A percentile compares a stretch with the other conserved stretches of the same genome.
Evolutionary conservation across 1,140 invertebrate genomes (phyloP).

Genomic region (Cataglyphis hispanica): DNA sequence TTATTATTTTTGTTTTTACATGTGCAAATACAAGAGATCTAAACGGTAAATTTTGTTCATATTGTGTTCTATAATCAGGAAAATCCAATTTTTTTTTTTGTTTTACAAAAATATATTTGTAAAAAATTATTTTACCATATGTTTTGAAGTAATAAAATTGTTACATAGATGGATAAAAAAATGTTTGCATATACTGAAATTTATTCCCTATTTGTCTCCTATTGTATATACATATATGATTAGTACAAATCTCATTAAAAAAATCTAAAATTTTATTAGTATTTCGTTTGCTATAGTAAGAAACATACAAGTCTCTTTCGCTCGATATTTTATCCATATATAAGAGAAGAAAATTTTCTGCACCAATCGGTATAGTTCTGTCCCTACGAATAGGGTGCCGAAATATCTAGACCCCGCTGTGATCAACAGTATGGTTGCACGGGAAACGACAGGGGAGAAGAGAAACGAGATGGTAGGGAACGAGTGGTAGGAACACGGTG

Average conservation of each 20-base stretch:
- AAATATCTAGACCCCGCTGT: conserved; percentile 25
- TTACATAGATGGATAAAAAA: too few relatives aligned
- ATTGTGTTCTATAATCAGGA: background rate
- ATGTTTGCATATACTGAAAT: too few relatives aligned
- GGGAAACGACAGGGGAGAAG: background rate
- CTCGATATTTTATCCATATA: background rate
- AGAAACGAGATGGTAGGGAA: conserved; percentile 2
- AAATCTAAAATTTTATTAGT: conserved; percentile 1
- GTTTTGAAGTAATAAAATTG: too few relatives aligned
- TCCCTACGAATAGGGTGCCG: conserved; percentile 29
- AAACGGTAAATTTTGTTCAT: background rate
- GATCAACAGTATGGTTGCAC: conserved; percentile 10
- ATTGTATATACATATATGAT: too few relatives aligned
- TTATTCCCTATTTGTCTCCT: too few relatives aligned
- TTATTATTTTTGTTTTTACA: background rate
- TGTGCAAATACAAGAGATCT: background rate
- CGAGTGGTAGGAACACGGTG: conserved; percentile 6
- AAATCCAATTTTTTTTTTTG: background rate
- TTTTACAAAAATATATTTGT: background rate
- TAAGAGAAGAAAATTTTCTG: background rate
- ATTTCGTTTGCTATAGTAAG: background rate
- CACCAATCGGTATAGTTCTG: background rate
- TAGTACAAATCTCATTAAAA: background rate
- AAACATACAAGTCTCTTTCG: background rate
- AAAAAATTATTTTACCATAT: background rate